Percentiles rank a stretch among this genome's conserved stretches.
Conservation (phyloP, 1,140 invertebrate genomes). For the Frieseomelitta varia region DNA sequence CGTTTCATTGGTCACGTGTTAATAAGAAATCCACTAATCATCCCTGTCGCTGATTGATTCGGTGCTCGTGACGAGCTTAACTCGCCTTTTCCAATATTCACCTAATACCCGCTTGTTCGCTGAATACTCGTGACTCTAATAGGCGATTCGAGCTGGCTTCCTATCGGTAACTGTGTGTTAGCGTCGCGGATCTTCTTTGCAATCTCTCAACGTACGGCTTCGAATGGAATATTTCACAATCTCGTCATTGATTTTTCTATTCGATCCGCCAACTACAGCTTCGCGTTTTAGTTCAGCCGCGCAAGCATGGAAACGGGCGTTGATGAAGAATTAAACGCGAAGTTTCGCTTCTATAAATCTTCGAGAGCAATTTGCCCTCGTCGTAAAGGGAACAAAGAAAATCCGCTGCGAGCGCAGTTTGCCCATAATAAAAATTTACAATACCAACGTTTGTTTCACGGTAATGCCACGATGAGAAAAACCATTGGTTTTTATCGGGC, state of each 20-base stretch:
- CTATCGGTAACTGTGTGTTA: slow-evolving; percentile 5
- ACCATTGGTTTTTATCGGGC: not conserved
- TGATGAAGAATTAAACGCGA: not conserved
- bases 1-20: not conserved
- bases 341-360: not conserved
- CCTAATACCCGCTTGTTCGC: too few relatives aligned
- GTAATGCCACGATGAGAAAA: not conserved
- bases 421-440: not conserved
- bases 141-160: slow-evolving; percentile 14
- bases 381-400: not conserved
- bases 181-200: not conserved
- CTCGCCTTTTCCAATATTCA: not conserved
- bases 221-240: not conserved
- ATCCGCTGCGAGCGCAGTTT: not conserved
- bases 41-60: not conserved
- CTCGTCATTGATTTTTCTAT: not conserved
- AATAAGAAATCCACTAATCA: not conserved
- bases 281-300: not conserved
- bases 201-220: slow-evolving; percentile 9
- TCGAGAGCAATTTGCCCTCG: not conserved
- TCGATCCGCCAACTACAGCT: not conserved
- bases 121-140: slow-evolving; percentile 11
- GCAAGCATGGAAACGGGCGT: not conserved
- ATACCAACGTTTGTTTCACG: not conserved
- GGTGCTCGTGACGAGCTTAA: not conserved